Percentiles rank a stretch among this genome's conserved stretches.
Conservation (phyloP, 1,140 invertebrate genomes). For the Rhyzopertha dominica region DNA sequence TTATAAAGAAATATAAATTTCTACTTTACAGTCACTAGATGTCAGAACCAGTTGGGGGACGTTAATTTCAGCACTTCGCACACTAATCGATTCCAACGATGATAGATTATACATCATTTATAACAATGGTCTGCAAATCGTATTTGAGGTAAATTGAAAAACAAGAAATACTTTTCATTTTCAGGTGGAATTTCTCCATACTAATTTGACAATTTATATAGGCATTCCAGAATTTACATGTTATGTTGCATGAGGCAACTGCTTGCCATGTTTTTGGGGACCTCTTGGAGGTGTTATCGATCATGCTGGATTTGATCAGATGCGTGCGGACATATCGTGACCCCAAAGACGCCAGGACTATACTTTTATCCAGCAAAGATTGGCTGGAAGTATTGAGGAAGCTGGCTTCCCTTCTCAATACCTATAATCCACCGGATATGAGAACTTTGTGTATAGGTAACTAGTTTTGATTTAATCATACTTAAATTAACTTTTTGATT, state of each 20-base stretch:
- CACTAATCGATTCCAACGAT: slow-evolving; percentile 82
- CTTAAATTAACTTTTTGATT: slow-evolving; percentile 2
- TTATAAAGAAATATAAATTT: no score
- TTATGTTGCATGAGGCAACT: slow-evolving; percentile 91
- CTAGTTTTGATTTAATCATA: neutral
- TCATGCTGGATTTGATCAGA: slow-evolving; percentile 68
- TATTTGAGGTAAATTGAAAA: slow-evolving; percentile 66
- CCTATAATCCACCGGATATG: slow-evolving; percentile 84
- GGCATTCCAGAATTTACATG: slow-evolving; percentile 84
- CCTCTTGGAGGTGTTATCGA: slow-evolving; percentile 73
- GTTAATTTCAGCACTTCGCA: slow-evolving; percentile 79
- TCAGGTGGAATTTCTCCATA: no score
- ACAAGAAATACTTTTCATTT: neutral
- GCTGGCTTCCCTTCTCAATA: slow-evolving; percentile 80
- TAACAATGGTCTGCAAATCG: slow-evolving; percentile 80
- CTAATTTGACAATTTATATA: slow-evolving; percentile 45
- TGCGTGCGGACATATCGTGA: slow-evolving; percentile 62
- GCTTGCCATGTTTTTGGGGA: slow-evolving; percentile 81
- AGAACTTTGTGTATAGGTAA: slow-evolving; percentile 70
- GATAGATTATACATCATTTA: slow-evolving; percentile 84
- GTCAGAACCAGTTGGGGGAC: slow-evolving; percentile 84
- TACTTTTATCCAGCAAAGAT: slow-evolving; percentile 70
- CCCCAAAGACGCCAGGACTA: slow-evolving; percentile 58
- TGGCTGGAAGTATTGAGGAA: slow-evolving; percentile 79
- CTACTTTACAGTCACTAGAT: slow-evolving; percentile 75